Percentiles rank a stretch among this genome's conserved stretches.
Conservation (phyloP, 2,113 vertebrate genomes). For the Zosterops lateralis region DNA sequence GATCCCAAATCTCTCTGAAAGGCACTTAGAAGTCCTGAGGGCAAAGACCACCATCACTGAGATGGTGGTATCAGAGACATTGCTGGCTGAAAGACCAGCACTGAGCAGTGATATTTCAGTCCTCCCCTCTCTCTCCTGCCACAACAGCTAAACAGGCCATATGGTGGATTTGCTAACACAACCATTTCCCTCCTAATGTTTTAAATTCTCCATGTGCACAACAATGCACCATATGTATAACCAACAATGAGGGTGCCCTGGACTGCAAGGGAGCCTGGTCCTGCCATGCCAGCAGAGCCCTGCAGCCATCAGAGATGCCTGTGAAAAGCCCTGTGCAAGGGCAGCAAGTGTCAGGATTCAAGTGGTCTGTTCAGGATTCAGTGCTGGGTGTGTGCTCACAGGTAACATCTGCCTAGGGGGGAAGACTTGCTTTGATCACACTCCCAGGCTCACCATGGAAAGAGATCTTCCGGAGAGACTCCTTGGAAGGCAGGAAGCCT, state of each 20-base stretch:
- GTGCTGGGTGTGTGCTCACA: rapidly evolving
- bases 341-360: not conserved
- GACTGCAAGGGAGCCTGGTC: not conserved
- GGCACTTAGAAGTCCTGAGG: not conserved
- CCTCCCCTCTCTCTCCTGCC: not conserved
- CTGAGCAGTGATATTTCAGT: not conserved
- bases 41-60: not conserved
- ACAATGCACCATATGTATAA: not conserved
- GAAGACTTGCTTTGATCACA: not conserved
- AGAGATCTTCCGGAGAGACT: not conserved
- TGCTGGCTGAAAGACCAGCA: not conserved
- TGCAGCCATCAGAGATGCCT: not conserved
- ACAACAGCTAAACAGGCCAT: not conserved
- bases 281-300: not conserved
- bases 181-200: not conserved
- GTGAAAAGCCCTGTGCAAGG: rapidly evolving
- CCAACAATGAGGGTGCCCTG: not conserved
- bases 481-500: not conserved
- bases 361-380: not conserved
- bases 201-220: not conserved
- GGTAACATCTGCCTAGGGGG: rapidly evolving
- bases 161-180: not conserved
- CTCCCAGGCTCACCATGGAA: not conserved
- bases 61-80: not conserved
- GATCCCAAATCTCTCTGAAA: not conserved